A percentile compares a stretch with the other conserved stretches of the same genome.
phyloP scores from a whole-genome alignment of 2,888 invertebrate genomes.

The Eucriotettix oculatus region DNA sequence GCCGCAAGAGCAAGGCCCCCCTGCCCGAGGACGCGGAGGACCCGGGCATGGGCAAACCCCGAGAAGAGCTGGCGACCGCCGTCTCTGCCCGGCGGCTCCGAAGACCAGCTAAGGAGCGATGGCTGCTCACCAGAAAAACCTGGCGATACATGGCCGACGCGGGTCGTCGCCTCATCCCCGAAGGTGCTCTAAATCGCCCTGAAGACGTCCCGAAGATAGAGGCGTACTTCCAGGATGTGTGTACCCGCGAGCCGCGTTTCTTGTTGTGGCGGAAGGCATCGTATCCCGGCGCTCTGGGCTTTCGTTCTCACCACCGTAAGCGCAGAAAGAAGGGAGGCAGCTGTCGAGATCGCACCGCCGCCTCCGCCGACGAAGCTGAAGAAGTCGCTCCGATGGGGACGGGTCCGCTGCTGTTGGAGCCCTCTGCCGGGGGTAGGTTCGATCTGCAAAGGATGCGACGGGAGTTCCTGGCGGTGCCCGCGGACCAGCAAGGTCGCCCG shows the following conservation, averaged over 20 bases:
- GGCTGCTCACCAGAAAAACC: conserved; percentile 75
- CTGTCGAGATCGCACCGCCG: conserved; percentile 40
- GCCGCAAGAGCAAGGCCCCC: not conserved
- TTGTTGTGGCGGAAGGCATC: conserved; percentile 69
- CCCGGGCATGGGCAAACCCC: no score
- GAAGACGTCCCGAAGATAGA: conserved; percentile 70
- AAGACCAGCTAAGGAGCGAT: conserved; percentile 53
- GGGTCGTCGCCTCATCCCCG: conserved; percentile 71
- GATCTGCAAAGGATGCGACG: conserved; percentile 50
- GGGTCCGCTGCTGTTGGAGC: conserved; percentile 13
- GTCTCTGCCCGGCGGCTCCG: conserved; percentile 21
- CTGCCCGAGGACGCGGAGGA: not conserved
- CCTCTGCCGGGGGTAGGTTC: conserved; percentile 43
- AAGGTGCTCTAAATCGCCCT: conserved; percentile 49
- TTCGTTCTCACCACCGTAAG: conserved; percentile 31
- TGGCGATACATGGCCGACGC: conserved; percentile 90
- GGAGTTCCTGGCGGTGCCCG: conserved; percentile 40
- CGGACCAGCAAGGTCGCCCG: conserved; percentile 10
- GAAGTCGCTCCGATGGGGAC: conserved; percentile 29
- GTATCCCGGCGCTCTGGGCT: conserved; percentile 53
- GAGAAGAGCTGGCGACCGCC: not conserved
- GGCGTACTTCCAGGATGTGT: conserved; percentile 69
- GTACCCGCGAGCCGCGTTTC: conserved; percentile 59
- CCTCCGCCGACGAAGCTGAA: conserved; percentile 47
- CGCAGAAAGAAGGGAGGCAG: conserved; percentile 44